A percentile compares a stretch with the other conserved stretches of the same genome.
These are phyloP conservation scores for Ceratothoa steindachneri DNA, from an alignment of 2,888 invertebrate species.

Conservation along the genomic window DNA sequence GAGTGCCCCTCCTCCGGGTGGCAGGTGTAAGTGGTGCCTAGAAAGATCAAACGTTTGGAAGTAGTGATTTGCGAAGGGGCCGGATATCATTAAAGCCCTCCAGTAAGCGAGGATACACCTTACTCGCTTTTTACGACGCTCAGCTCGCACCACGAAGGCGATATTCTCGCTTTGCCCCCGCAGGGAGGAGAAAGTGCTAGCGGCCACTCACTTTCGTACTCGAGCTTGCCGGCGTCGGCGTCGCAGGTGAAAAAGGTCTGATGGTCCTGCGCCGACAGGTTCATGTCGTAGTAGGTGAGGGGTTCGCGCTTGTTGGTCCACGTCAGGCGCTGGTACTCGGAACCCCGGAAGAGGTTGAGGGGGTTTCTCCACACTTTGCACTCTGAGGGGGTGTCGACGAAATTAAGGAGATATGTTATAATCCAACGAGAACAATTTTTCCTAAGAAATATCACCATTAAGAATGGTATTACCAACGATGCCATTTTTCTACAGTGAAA, in stretches of 20 bases:
- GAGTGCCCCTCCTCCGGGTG: no score
- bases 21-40: no score
- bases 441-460: neutral
- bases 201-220: conserved; percentile 48
- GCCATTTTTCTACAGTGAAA: neutral
- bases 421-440: neutral
- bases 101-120: no score
- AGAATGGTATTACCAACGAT: neutral
- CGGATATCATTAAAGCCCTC: no score
- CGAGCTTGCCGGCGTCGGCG: conserved; percentile 65
- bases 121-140: no score
- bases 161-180: no score
- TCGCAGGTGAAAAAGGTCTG: conserved; percentile 94
- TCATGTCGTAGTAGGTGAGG: conserved; percentile 97
- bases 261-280: conserved; percentile 96
- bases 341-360: conserved; percentile 86
- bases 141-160: no score
- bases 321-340: conserved; percentile 93
- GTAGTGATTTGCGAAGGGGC: no score
- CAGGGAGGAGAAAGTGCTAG: no score
- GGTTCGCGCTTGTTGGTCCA: conserved; percentile 89
- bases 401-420: conserved; percentile 12
- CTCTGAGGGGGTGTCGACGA: no score
- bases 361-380: conserved; percentile 97
- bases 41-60: no score